Evolutionary conservation across 2,888 invertebrate species (phyloP).

Genomic region (Glyphotaelius pellucidus): DNA sequence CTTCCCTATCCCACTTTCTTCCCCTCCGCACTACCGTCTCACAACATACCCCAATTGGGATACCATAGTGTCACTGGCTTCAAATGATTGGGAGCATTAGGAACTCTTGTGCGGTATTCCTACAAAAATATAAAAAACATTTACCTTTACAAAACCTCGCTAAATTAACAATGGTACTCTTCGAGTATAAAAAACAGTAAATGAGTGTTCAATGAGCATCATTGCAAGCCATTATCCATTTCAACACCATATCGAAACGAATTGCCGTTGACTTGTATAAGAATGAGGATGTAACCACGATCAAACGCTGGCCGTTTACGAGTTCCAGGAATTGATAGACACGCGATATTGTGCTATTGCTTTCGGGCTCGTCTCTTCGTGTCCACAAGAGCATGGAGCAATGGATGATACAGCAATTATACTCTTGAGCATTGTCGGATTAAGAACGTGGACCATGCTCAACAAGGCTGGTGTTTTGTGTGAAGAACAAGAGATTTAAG

Average conservation of each 20-base stretch:
- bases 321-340: slow-evolving; percentile 17
- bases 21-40: too few relatives aligned
- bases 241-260: slow-evolving; percentile 12
- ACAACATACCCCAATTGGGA: too few relatives aligned
- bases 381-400: background rate
- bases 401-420: slow-evolving; percentile 34
- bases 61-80: too few relatives aligned
- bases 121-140: background rate
- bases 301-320: background rate
- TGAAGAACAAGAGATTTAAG: background rate
- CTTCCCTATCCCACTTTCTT: too few relatives aligned
- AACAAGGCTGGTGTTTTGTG: background rate
- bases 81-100: too few relatives aligned
- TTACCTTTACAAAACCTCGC: background rate
- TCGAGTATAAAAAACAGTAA: background rate
- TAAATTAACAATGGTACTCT: slow-evolving; percentile 28
- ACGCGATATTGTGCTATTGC: slow-evolving; percentile 17
- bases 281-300: background rate
- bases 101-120: too few relatives aligned
- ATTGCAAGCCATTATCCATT: background rate
- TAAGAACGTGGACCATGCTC: background rate
- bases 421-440: background rate
- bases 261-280: slow-evolving; percentile 1
- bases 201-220: slow-evolving; percentile 1
- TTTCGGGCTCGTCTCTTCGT: background rate